phyloP scores from a whole-genome alignment of 2,113 vertebrate genomes.

The Pavo muticus region DNA sequence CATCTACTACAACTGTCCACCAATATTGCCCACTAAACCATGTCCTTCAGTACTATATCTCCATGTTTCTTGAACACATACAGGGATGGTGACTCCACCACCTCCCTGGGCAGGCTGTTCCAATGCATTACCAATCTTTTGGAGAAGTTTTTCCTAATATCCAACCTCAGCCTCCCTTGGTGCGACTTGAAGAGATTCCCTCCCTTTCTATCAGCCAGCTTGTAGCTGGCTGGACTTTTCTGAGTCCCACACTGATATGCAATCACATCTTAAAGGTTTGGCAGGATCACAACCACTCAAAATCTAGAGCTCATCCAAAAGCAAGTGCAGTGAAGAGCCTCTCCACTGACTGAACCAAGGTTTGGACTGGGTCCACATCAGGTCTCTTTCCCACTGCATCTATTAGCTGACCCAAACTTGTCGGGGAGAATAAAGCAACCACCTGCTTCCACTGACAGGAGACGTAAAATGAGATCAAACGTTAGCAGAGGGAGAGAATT shows the following conservation, averaged over 20 bases:
- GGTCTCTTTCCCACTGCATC: neutral
- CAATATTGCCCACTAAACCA: too few relatives aligned
- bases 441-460: constrained; percentile 60
- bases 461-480: constrained; percentile 64
- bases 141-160: too few relatives aligned
- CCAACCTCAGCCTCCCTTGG: too few relatives aligned
- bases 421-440: constrained; percentile 51
- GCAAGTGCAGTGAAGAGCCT: neutral
- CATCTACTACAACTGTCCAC: too few relatives aligned
- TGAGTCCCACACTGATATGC: neutral
- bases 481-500: constrained; percentile 61
- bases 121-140: too few relatives aligned
- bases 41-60: too few relatives aligned
- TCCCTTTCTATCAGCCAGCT: too few relatives aligned
- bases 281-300: neutral
- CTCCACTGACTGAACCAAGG: neutral
- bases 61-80: too few relatives aligned
- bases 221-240: neutral
- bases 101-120: too few relatives aligned
- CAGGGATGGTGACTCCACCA: too few relatives aligned
- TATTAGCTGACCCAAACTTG: constrained; percentile 54
- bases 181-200: too few relatives aligned
- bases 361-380: neutral
- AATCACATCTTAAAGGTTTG: neutral
- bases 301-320: neutral